Base-by-base conservation (phyloP, 2,113 vertebrate genomes). In the Zootoca vivipara region DNA sequence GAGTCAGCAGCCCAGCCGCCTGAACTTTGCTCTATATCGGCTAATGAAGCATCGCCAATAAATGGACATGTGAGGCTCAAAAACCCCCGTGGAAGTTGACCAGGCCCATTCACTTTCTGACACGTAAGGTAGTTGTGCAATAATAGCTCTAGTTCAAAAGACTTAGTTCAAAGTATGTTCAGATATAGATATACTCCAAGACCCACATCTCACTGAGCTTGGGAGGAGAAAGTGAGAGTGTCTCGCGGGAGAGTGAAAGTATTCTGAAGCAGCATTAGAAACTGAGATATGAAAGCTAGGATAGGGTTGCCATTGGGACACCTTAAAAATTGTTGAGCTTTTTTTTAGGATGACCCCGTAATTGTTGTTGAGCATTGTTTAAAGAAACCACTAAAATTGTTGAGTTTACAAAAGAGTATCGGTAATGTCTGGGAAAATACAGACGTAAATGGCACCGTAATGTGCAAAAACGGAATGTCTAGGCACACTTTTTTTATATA, bases 21-120 rank as follows among this genome's bases (percentile, higher is more conserved):
- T 94, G 91, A 91, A 93, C 92, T 93, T 81, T 88, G 78, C 62
- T 58, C 64, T 75, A n/a, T 26, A 75, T 15, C 67, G 87, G 86
- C 90, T 87, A 42, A 70, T 58, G 28, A 90, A 33, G 91, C 3
- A 87, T 79, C 90, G 4, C 87, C 88, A 79, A 91, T 40, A 81
- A 70, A 85, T 7, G 20, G 10, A n/a, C 26, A 40, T 35, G 78
- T 86, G 69, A 62, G 90, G 75, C 67, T 64, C 46, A 52, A 83
- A 83, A 83, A 65, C 4, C 26, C 56, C 42, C 33, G 15, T 85
- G 33, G 73, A 87, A 24, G 89, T 90, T 91, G 92, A 89, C 56
- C 80, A 38, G 0, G 12, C 28, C 78, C 83, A 42, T 81, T 89
- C 86, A 81, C 69, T 56, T 83, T 90, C 83, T 26, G 3, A 46